These are phyloP conservation scores for Mystacides longicornis DNA, from an alignment of 2,888 invertebrate species.

Conservation along the genomic window DNA sequence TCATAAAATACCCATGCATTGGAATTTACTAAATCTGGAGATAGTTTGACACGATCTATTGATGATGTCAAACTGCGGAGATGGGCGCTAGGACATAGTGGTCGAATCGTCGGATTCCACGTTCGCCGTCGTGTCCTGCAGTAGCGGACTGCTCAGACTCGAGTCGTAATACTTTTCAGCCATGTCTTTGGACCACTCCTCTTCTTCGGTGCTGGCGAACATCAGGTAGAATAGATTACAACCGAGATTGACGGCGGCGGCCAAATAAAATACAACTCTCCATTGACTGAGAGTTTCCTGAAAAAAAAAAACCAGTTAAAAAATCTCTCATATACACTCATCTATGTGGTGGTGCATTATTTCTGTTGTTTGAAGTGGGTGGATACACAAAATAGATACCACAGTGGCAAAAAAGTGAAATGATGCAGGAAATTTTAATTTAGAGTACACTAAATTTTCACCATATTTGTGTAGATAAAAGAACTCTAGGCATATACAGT, in stretches of 20 bases:
- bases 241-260: slow-evolving; percentile 66
- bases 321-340: too few relatives aligned
- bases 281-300: slow-evolving; percentile 68
- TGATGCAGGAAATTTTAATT: too few relatives aligned
- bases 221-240: slow-evolving; percentile 70
- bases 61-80: slow-evolving; percentile 15
- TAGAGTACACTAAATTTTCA: too few relatives aligned
- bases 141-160: slow-evolving; percentile 11
- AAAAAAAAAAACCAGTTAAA: slow-evolving; percentile 25
- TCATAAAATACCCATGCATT: slow-evolving; percentile 3
- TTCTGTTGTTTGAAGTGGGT: too few relatives aligned
- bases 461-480: too few relatives aligned
- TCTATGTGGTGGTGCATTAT: too few relatives aligned
- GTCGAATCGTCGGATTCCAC: not conserved
- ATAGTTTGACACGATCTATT: slow-evolving; percentile 13
- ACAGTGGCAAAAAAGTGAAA: too few relatives aligned
- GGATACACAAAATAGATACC: too few relatives aligned
- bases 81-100: slow-evolving; percentile 18
- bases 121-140: slow-evolving; percentile 5
- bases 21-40: not conserved
- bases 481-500: too few relatives aligned
- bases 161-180: slow-evolving; percentile 23
- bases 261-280: slow-evolving; percentile 73
- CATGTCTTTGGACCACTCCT: slow-evolving; percentile 50
- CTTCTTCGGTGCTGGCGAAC: slow-evolving; percentile 73